Evolutionary conservation across 1,140 invertebrate genomes (phyloP).

Genomic region (Bombus waltoni): DNA sequence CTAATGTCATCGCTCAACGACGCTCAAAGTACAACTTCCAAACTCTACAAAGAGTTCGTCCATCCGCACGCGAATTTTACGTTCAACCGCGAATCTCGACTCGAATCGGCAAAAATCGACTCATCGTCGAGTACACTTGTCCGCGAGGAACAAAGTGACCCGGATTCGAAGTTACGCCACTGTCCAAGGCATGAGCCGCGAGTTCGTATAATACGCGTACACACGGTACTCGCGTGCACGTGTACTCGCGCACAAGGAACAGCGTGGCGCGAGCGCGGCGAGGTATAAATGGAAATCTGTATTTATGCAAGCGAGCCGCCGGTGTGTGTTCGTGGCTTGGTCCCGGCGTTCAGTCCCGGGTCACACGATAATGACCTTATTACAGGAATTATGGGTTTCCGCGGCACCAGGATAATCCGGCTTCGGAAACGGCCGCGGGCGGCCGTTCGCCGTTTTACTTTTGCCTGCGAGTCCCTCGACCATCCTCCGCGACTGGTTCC

Average conservation of each 20-base stretch:
- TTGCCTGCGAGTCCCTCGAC: background rate
- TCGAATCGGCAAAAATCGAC: background rate
- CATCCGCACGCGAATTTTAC: no score
- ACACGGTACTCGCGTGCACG: background rate
- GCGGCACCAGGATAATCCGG: constrained; percentile 43
- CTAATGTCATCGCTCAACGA: no score
- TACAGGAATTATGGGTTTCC: constrained; percentile 65
- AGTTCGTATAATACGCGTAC: constrained; percentile 24
- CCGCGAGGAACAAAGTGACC: constrained; percentile 2
- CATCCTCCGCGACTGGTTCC: constrained; percentile 22
- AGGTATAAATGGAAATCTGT: constrained; percentile 56
- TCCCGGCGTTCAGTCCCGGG: constrained; percentile 42
- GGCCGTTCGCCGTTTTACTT: constrained; percentile 33
- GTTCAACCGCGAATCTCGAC: no score
- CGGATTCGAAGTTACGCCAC: constrained; percentile 50
- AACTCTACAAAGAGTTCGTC: no score
- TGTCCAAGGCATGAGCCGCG: constrained; percentile 21
- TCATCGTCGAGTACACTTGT: background rate
- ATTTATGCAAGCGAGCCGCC: constrained; percentile 43
- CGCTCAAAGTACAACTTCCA: no score
- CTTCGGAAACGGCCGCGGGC: constrained; percentile 40
- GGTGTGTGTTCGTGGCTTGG: constrained; percentile 3
- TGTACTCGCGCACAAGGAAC: background rate
- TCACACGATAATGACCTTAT: constrained; percentile 71
- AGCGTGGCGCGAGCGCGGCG: background rate